phyloP scores from a whole-genome alignment of 2,113 vertebrate genomes.

The Morone chrysops region DNA sequence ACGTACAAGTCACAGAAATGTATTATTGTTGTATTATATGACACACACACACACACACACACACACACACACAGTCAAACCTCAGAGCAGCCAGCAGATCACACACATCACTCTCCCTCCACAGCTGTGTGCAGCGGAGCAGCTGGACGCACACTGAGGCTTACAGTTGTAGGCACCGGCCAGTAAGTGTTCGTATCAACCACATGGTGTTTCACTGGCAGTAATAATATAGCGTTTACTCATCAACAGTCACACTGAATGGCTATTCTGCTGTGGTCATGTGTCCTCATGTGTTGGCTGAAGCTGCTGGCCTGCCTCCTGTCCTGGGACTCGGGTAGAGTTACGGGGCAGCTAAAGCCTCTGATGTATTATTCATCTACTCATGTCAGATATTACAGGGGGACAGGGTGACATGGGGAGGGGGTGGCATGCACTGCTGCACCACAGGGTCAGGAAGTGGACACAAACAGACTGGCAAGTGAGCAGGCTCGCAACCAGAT shows the following conservation, averaged over 20 bases:
- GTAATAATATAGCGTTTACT: conserved; percentile 56
- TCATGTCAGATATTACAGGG: conserved; percentile 75
- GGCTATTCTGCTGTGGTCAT: conserved; percentile 58
- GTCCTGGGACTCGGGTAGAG: conserved; percentile 62
- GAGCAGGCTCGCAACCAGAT: conserved; percentile 20
- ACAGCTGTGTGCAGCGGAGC: conserved; percentile 58
- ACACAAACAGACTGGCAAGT: conserved; percentile 23
- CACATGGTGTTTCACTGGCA: conserved; percentile 52
- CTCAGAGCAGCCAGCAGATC: not conserved
- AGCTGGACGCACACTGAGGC: conserved; percentile 60
- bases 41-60: not conserved
- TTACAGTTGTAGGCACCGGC: conserved; percentile 34
- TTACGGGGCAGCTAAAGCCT: conserved; percentile 72
- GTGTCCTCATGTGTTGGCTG: conserved; percentile 49
- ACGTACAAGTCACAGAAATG: not conserved
- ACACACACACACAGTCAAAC: not conserved
- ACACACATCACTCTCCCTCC: conserved; percentile 17
- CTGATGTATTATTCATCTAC: conserved; percentile 77
- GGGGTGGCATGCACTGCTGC: conserved; percentile 34
- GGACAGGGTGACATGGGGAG: conserved; percentile 45
- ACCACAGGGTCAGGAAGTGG: conserved; percentile 61
- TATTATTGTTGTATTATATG: no score
- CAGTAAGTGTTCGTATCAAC: conserved; percentile 45
- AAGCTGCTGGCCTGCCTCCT: conserved; percentile 66
- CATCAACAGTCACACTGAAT: conserved; percentile 66